A percentile compares a stretch with the other conserved stretches of the same genome.
These are phyloP conservation scores for Temnopleurus reevesii DNA, from an alignment of 53 echinoderm and acorn worm genomes.

Conservation along the genomic window DNA sequence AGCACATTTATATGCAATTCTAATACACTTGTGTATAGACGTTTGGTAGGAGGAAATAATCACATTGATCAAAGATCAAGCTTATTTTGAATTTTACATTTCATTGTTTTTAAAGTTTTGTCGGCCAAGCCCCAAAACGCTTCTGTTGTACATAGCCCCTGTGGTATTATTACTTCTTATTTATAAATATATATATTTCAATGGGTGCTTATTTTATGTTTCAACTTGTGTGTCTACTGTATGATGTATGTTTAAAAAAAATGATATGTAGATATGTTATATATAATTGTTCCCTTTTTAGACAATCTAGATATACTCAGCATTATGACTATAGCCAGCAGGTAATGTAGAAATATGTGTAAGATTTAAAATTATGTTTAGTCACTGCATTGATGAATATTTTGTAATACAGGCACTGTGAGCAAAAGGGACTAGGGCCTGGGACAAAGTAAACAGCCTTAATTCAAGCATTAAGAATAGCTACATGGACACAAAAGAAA, in stretches of 20 bases:
- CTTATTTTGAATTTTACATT: neutral
- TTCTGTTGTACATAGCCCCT: constrained; percentile 33
- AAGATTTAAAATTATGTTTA: neutral
- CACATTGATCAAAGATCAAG: neutral
- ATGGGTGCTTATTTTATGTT: constrained; percentile 49
- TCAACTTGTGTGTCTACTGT: constrained; percentile 41
- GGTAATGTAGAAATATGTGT: neutral
- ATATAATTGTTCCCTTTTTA: neutral
- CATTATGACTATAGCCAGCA: neutral
- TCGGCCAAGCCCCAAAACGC: neutral
- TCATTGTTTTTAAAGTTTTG: neutral
- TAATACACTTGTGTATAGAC: neutral
- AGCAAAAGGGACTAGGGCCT: no score
- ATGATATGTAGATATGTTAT: neutral
- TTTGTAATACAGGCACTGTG: no score
- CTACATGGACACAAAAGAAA: no score
- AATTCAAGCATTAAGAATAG: no score
- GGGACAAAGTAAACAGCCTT: no score
- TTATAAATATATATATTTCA: constrained; percentile 51
- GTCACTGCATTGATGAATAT: neutral
- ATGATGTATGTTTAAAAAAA: neutral
- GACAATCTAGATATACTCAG: neutral
- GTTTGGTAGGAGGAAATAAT: neutral
- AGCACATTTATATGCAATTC: no score
- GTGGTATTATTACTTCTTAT: constrained; percentile 43